phyloP scores from a whole-genome alignment of 2,888 invertebrate genomes.

The Drosophila subsilvestris region DNA sequence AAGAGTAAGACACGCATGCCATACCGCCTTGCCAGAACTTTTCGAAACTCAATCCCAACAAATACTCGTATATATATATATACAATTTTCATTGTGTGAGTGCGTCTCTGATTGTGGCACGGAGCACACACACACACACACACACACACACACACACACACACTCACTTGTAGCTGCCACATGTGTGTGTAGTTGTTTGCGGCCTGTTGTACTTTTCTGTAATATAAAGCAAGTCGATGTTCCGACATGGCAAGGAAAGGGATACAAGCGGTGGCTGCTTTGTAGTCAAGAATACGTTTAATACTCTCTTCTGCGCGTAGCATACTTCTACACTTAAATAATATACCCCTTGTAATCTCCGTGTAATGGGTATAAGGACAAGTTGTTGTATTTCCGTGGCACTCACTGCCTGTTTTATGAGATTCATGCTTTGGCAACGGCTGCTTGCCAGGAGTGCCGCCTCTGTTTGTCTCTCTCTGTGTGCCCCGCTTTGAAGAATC shows the following conservation, averaged over 20 bases:
- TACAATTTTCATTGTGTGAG: slow-evolving; percentile 13
- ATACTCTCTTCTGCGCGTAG: neutral
- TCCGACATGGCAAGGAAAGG: too few species aligned
- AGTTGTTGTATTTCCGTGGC: slow-evolving; percentile 4
- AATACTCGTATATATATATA: slow-evolving; percentile 23
- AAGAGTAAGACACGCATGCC: slow-evolving; percentile 15
- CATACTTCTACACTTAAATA: neutral
- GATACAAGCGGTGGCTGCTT: too few species aligned
- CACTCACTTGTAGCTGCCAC: slow-evolving; percentile 19
- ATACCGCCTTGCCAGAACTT: slow-evolving; percentile 1
- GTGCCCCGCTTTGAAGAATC: slow-evolving; percentile 17
- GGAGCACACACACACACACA: neutral
- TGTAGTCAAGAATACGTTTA: too few species aligned
- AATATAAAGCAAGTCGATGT: neutral
- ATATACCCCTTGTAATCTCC: neutral
- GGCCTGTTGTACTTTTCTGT: neutral
- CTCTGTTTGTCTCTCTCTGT: too few species aligned
- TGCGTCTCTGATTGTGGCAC: slow-evolving; percentile 35
- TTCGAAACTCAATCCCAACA: slow-evolving; percentile 22
- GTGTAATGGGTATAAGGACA: neutral
- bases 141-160: slow-evolving; percentile 8
- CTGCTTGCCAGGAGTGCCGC: slow-evolving; percentile 1
- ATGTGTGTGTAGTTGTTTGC: neutral
- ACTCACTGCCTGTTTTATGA: slow-evolving; percentile 39
- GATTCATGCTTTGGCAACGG: slow-evolving; percentile 36